Conservation (phyloP, 2,888 invertebrate species). For the Apoda limacodes region DNA sequence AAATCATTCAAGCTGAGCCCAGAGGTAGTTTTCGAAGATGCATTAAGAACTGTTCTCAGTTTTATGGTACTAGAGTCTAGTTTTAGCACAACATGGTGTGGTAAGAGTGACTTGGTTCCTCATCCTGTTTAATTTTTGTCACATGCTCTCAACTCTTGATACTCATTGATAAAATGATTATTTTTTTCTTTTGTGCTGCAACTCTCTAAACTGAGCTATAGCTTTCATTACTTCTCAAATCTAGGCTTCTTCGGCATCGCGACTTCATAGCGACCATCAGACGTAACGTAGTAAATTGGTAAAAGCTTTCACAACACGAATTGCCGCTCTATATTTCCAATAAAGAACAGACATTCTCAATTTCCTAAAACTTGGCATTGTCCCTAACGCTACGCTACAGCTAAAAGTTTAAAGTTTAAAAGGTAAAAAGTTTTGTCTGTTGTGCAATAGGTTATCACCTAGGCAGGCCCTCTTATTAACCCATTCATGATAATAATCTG, state of each 20-base stretch:
- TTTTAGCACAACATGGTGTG: slow-evolving; percentile 3
- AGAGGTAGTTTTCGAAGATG: slow-evolving; percentile 4
- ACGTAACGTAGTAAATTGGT: slow-evolving; percentile 11
- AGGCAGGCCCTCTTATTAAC: too few relatives aligned
- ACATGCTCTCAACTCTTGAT: slow-evolving; percentile 12
- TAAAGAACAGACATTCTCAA: slow-evolving; percentile 6
- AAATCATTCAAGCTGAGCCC: slow-evolving; percentile 8
- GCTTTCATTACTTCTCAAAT: slow-evolving; percentile 10
- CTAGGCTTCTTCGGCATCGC: slow-evolving; percentile 13
- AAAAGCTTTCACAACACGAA: slow-evolving; percentile 4
- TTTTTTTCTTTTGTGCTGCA: slow-evolving; percentile 14
- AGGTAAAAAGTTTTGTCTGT: too few relatives aligned
- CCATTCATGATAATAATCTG: too few relatives aligned
- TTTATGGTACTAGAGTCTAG: slow-evolving; percentile 7
- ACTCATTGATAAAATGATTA: slow-evolving; percentile 15
- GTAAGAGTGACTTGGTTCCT: too few relatives aligned
- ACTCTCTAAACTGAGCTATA: slow-evolving; percentile 17
- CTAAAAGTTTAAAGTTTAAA: too few relatives aligned
- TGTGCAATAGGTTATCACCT: too few relatives aligned
- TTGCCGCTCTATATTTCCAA: slow-evolving; percentile 3
- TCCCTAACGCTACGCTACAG: too few relatives aligned
- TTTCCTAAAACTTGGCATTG: slow-evolving; percentile 12
- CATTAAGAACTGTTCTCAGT: slow-evolving; percentile 10
- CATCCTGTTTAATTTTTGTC: too few relatives aligned
- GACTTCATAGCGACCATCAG: too few relatives aligned